Conservation (phyloP, 1,140 invertebrate genomes). For the Pogonomyrmex californicus region DNA sequence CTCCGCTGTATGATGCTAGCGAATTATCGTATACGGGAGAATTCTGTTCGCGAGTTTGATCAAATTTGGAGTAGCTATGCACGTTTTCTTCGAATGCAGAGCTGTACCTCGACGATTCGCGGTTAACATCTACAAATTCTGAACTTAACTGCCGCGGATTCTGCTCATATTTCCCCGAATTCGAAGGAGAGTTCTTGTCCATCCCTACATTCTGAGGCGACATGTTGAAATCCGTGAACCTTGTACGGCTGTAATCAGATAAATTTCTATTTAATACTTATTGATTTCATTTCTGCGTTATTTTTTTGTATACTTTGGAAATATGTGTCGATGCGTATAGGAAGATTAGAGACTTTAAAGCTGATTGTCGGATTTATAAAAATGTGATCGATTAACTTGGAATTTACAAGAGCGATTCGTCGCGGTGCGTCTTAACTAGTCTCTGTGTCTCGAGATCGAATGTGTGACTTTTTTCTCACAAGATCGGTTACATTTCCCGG, state of each 20-base stretch:
- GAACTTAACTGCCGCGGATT: slow-evolving; percentile 35
- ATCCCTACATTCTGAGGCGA: neutral
- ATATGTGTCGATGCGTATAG: no score
- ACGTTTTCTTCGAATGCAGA: slow-evolving; percentile 44
- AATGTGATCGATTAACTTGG: no score
- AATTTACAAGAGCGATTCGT: no score
- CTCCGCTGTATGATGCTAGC: neutral
- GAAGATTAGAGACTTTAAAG: no score
- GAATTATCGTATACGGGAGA: slow-evolving; percentile 3
- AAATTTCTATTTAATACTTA: slow-evolving; percentile 5
- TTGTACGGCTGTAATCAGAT: neutral
- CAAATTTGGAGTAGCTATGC: slow-evolving; percentile 54
- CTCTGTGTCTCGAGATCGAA: no score
- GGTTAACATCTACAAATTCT: slow-evolving; percentile 58
- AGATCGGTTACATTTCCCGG: no score
- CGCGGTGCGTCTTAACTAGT: no score
- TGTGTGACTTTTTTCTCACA: no score
- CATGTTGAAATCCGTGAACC: slow-evolving; percentile 47
- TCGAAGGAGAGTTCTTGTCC: slow-evolving; percentile 32
- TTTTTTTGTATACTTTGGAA: neutral
- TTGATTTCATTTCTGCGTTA: slow-evolving; percentile 8
- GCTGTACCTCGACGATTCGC: slow-evolving; percentile 42
- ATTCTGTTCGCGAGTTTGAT: slow-evolving; percentile 48
- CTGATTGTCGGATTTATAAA: no score
- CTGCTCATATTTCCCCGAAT: slow-evolving; percentile 52